phyloP scores from a whole-genome alignment of 2,888 invertebrate genomes.

The Herminia tarsipennalis region DNA sequence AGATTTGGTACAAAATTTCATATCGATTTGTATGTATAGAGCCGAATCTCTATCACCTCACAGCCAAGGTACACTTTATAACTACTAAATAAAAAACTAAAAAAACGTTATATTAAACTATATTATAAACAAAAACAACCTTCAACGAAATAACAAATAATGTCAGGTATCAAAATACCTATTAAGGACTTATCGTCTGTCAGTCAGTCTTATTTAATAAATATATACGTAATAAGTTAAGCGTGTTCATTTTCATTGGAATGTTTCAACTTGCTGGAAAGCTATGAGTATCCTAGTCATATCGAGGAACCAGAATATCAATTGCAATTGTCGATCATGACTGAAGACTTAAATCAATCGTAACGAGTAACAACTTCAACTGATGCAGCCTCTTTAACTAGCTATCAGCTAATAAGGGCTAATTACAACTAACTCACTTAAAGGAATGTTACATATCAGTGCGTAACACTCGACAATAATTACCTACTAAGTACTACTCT shows the following conservation, averaged over 20 bases:
- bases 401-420: constrained; percentile 25
- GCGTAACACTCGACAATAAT: constrained; percentile 39
- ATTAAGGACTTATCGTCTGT: constrained; percentile 57
- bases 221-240: constrained; percentile 55
- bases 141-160: constrained; percentile 49
- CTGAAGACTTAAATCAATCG: not conserved
- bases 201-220: constrained; percentile 69
- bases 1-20: constrained; percentile 62
- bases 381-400: constrained; percentile 29
- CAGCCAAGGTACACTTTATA: constrained; percentile 66
- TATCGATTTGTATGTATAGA: constrained; percentile 50
- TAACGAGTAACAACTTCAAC: constrained; percentile 23
- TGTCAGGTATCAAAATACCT: constrained; percentile 50
- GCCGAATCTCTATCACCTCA: constrained; percentile 63
- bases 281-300: constrained; percentile 51
- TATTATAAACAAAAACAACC: constrained; percentile 52
- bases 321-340: constrained; percentile 18
- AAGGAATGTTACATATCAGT: constrained; percentile 47
- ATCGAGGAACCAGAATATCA: constrained; percentile 25
- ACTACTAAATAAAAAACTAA: constrained; percentile 42
- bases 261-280: constrained; percentile 54
- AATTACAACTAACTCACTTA: constrained; percentile 40
- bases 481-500: constrained; percentile 44
- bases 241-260: constrained; percentile 56
- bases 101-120: constrained; percentile 37